These are phyloP conservation scores for Nemotelus pantherinus DNA, from an alignment of 2,888 invertebrate species.

Conservation along the genomic window DNA sequence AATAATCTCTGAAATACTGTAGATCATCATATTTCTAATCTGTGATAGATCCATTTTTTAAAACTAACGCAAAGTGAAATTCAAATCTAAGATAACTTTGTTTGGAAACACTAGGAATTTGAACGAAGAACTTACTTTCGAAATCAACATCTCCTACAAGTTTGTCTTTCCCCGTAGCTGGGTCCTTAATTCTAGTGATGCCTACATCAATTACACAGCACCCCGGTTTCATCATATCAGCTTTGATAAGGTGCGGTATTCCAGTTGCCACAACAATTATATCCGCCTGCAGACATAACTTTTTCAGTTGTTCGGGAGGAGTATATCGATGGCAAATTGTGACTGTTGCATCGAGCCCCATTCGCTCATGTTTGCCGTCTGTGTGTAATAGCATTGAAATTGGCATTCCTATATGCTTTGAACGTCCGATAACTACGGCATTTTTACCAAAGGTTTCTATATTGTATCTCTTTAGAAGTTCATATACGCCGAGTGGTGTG, in stretches of 20 bases:
- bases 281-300: constrained; percentile 68
- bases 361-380: constrained; percentile 75
- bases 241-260: constrained; percentile 77
- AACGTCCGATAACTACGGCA: constrained; percentile 88
- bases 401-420: constrained; percentile 92
- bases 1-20: constrained; percentile 42
- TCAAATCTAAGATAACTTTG: too few species aligned
- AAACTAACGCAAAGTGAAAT: too few species aligned
- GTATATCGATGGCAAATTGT: constrained; percentile 91
- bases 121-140: constrained; percentile 68
- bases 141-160: constrained; percentile 91
- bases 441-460: constrained; percentile 86
- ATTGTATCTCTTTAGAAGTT: constrained; percentile 66
- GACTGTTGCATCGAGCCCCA: constrained; percentile 86
- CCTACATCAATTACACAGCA: constrained; percentile 91
- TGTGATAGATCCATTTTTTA: too few species aligned
- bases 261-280: constrained; percentile 68
- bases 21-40: constrained; percentile 1
- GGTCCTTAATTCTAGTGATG: constrained; percentile 76
- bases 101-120: too few species aligned
- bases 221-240: constrained; percentile 89
- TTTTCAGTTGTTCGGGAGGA: constrained; percentile 77
- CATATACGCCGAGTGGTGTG: constrained; percentile 75
- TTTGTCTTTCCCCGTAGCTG: constrained; percentile 72
- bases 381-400: constrained; percentile 86